These are phyloP conservation scores for Euphonia xanthogaster DNA, from an alignment of 2,797 vertebrate genomes.

Conservation along the genomic window DNA sequence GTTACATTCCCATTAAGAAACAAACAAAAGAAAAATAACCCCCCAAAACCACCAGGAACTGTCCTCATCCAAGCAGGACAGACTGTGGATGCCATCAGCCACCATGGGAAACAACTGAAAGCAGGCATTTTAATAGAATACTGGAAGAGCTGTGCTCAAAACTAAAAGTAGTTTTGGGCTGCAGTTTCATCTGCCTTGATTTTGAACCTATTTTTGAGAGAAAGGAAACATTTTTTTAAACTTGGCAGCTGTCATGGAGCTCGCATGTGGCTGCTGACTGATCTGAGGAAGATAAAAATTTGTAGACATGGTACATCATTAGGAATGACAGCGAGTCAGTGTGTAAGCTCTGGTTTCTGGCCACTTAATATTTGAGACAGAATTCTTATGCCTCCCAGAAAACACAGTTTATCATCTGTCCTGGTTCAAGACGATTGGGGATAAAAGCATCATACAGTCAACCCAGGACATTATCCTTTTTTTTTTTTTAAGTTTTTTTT, in stretches of 20 bases:
- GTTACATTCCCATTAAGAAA: background rate
- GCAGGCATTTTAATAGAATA: background rate
- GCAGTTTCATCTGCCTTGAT: background rate
- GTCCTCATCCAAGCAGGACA: background rate
- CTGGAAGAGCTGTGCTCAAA: background rate
- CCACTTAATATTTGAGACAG: background rate
- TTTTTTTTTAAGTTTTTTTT: background rate
- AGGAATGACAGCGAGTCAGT: background rate
- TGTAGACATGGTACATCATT: background rate
- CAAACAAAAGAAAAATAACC: background rate
- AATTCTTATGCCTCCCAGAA: background rate
- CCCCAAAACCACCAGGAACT: background rate
- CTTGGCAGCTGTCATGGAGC: background rate
- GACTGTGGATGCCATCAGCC: fast-evolving
- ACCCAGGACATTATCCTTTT: too few species aligned
- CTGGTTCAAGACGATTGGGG: too few species aligned
- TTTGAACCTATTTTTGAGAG: background rate
- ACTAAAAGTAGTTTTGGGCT: background rate
- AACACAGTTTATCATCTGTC: background rate
- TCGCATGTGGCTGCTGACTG: background rate
- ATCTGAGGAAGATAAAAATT: background rate
- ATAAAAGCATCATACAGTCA: too few species aligned
- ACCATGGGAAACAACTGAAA: background rate
- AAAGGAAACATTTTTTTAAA: background rate
- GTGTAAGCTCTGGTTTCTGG: background rate